A percentile compares a stretch with the other conserved stretches of the same genome.
Evolutionary conservation across 2,888 invertebrate species (phyloP).

Genomic region (Hirtodrosophila trivittata): DNA sequence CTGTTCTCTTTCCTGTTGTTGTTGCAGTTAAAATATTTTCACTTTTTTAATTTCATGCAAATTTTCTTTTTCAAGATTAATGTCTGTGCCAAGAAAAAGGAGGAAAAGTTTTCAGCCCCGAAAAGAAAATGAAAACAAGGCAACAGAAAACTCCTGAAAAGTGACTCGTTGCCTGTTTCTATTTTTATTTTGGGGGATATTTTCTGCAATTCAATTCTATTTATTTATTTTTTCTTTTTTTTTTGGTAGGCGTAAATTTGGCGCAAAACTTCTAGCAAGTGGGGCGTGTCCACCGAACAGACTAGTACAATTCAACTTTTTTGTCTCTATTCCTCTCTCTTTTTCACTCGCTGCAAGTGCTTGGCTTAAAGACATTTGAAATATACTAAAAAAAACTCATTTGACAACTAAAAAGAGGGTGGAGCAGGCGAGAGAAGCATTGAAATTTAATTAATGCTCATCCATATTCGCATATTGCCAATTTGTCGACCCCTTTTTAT

Average conservation of each 20-base stretch:
- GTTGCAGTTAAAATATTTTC: constrained; percentile 58
- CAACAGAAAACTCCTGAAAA: constrained; percentile 3
- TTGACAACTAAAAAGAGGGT: constrained; percentile 3
- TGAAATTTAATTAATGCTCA: constrained; percentile 63
- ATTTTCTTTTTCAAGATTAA: constrained; percentile 77
- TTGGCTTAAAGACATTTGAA: constrained; percentile 38
- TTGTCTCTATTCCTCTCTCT: no score
- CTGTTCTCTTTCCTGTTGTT: constrained; percentile 25
- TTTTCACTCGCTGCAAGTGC: no score
- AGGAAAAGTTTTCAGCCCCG: constrained; percentile 36
- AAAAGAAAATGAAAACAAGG: constrained; percentile 33
- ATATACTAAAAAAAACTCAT: constrained; percentile 36
- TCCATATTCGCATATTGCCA: constrained; percentile 42
- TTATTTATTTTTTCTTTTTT: background rate
- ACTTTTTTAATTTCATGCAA: constrained; percentile 79
- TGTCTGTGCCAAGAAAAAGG: constrained; percentile 61
- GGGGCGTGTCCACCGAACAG: constrained; percentile 38
- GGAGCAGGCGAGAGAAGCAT: constrained; percentile 25
- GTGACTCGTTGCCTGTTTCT: constrained; percentile 14
- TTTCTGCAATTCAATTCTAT: background rate
- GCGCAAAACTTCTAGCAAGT: constrained; percentile 29
- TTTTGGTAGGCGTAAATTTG: constrained; percentile 33
- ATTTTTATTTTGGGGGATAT: constrained; percentile 5
- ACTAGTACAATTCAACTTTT: constrained; percentile 11
- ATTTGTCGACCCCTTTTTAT: constrained; percentile 20